A percentile compares a stretch with the other conserved stretches of the same genome.
These are phyloP conservation scores for Eurystomus gularis DNA, from an alignment of 2,113 vertebrate species.

Conservation along the genomic window DNA sequence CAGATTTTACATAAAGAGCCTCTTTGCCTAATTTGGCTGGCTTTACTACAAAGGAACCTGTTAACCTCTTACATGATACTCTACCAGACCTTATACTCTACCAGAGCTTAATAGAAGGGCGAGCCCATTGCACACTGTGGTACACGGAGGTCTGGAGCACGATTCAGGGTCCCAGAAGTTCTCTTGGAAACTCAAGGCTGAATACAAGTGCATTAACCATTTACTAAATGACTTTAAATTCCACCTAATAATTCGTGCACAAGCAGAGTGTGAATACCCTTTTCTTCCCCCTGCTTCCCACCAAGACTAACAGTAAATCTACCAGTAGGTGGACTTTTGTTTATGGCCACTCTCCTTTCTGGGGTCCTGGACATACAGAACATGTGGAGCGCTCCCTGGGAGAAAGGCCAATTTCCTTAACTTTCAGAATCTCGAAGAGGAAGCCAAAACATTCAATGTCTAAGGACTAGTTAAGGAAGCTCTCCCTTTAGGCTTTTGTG, in stretches of 20 bases:
- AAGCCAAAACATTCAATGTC: background rate
- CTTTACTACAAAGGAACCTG: background rate
- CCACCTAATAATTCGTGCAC: background rate
- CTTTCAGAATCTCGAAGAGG: background rate
- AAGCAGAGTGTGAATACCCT: background rate
- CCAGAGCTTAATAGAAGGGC: background rate
- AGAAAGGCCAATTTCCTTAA: background rate
- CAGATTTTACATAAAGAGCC: background rate
- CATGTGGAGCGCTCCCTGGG: fast-evolving
- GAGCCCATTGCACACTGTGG: background rate
- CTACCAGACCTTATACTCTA: background rate
- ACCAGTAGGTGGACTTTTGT: background rate
- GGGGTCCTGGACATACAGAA: background rate
- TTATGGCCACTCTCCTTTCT: background rate
- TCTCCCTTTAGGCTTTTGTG: background rate
- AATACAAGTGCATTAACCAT: background rate
- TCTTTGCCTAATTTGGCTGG: background rate
- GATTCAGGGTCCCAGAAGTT: background rate
- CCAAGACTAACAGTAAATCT: background rate
- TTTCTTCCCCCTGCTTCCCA: background rate
- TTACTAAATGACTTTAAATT: background rate
- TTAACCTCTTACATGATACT: background rate
- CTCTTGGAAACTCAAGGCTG: background rate
- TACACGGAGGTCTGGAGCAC: background rate
- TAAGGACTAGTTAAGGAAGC: background rate